Conservation (phyloP, 2,113 vertebrate species). For the Tenrec ecaudatus region DNA sequence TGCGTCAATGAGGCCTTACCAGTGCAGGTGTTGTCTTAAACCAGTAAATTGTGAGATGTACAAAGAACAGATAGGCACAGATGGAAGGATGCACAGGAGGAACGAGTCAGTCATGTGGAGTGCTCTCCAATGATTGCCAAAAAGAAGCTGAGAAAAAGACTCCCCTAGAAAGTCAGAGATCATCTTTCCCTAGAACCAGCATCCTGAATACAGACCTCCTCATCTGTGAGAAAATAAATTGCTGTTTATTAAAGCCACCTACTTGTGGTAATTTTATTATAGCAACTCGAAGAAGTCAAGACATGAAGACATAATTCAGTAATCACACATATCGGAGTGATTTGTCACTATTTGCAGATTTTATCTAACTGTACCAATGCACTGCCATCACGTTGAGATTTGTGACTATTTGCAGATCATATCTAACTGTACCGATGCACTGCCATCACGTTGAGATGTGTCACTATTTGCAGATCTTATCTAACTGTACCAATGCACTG, state of each 20-base stretch:
- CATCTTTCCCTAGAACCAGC: neutral
- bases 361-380: neutral
- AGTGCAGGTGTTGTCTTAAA: neutral
- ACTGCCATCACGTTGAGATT: neutral
- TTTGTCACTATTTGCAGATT: slow-evolving; percentile 25
- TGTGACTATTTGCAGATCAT: slow-evolving; percentile 37
- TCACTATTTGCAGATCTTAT: slow-evolving; percentile 26
- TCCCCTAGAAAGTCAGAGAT: neutral
- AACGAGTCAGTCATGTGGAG: neutral
- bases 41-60: neutral
- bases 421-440: neutral
- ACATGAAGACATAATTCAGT: neutral
- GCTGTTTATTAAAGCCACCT: neutral
- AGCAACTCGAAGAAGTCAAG: neutral
- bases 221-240: neutral
- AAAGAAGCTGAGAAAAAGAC: neutral
- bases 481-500: too few species aligned
- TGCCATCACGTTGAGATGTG: neutral
- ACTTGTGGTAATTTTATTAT: neutral
- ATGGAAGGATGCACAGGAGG: neutral
- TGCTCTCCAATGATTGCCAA: neutral
- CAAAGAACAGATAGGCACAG: neutral
- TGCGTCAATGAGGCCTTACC: neutral
- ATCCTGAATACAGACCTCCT: neutral
- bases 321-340: slow-evolving; percentile 37